Evolutionary conservation across 2,113 vertebrate genomes (phyloP), one percentile per base, ranked within the genome.

Genomic region (Pseudopipra pipra): DNA sequence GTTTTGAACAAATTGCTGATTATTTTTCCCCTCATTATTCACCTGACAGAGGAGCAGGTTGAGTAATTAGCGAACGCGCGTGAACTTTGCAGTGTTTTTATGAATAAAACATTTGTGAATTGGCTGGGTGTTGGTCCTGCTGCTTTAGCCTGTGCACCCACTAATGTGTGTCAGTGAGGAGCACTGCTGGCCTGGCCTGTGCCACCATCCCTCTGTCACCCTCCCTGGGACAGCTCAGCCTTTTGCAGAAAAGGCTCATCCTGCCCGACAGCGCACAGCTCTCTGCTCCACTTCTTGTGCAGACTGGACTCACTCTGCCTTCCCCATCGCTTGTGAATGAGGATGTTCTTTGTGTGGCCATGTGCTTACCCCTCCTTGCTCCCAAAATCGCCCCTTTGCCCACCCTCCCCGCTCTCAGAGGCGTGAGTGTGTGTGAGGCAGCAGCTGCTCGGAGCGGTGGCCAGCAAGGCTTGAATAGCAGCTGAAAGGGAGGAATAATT

Each of bases 11-110:
- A 89, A 89, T 49, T 24, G 62, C 84, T 91, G 80, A 79, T 89
- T 87, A 33, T 91, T 95, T 97, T 85, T 84, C 52, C 65, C 91
- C 91, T 89, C 81, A 17, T 82, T 96, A 76, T 94, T 96, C 94
- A 92, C 59, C 95, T 87, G 87, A 54, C 74, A 44, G 79, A 75
- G 70, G 87, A 93, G 81, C 87, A 72, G 94, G 89, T 54, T 91
- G 91, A 93, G 81, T 89, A 94, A 97, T 95, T 91, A 93, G 87
- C 0, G 81, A 54, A 18, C 2, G 58, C 3, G 5, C 1, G 1
- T 94, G 95, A 89, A 82, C 84, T 72, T 87, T 58, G 85, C 79
- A 1, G 81, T 9, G 74, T 37, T 85, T 75, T 46, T 58, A 82
- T 43, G 89, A 85, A 61, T 87, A 70, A 90, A 85, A 58, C 5